Conservation (phyloP, 2,797 vertebrate species). For the Notolepis coatsorum region DNA sequence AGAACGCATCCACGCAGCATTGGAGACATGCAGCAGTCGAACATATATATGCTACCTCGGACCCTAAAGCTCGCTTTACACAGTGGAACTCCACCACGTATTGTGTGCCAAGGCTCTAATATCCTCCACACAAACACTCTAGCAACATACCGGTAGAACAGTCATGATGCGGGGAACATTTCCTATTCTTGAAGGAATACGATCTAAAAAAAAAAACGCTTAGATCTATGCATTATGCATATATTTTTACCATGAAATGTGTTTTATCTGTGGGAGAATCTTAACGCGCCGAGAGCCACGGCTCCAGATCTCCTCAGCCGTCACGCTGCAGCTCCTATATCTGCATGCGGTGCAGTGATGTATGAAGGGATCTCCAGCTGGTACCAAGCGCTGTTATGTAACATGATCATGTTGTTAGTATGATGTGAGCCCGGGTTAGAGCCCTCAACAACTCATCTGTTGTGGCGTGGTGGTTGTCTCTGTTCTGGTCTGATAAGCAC, state of each 20-base stretch:
- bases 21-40: constrained; percentile 1
- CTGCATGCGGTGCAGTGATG: constrained; percentile 42
- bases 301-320: not conserved
- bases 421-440: too few species aligned
- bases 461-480: too few species aligned
- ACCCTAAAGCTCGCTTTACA: not conserved
- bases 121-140: not conserved
- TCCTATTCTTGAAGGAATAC: not conserved
- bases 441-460: too few species aligned
- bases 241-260: not conserved
- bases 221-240: not conserved
- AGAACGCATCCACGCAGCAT: constrained; percentile 26
- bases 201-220: not conserved
- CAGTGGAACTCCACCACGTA: not conserved
- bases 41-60: not conserved
- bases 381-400: not conserved
- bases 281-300: not conserved
- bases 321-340: constrained; percentile 19
- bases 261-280: too few species aligned
- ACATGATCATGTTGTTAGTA: too few species aligned
- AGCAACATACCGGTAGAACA: too few species aligned
- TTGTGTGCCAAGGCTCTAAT: constrained; percentile 4
- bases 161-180: not conserved
- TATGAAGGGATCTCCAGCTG: constrained; percentile 22
- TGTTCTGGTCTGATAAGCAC: too few species aligned